These are phyloP conservation scores for Oryzias celebensis DNA, from an alignment of 2,113 vertebrate species.

Conservation along the genomic window DNA sequence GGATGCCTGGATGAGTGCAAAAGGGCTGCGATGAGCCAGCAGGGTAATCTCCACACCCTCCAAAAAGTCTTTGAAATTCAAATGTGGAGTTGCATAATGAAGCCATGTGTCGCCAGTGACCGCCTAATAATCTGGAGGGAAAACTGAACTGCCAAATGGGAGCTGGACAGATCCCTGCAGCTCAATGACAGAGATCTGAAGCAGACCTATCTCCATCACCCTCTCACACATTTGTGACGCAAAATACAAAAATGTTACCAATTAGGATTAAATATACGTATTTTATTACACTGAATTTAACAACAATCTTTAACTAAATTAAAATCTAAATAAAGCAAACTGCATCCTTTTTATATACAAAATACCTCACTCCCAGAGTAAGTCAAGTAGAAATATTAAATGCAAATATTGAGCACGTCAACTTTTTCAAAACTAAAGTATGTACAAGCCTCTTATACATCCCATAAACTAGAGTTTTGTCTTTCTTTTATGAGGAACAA, in stretches of 20 bases:
- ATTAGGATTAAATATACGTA: no score
- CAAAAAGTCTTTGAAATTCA: conserved; percentile 59
- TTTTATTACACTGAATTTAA: no score
- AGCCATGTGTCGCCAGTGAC: conserved; percentile 58
- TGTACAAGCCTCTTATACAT: no score
- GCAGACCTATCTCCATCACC: neutral
- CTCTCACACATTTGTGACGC: no score
- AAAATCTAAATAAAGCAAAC: no score
- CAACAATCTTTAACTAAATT: no score
- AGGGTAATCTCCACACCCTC: conserved; percentile 36
- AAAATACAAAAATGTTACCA: no score
- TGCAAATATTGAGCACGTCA: no score
- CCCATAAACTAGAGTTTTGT: neutral
- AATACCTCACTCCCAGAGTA: no score
- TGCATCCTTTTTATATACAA: no score
- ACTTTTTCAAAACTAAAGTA: no score
- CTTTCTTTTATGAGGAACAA: neutral
- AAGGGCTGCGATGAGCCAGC: conserved; percentile 26
- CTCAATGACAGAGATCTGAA: conserved; percentile 35
- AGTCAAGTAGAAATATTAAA: no score
- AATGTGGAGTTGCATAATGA: conserved; percentile 72
- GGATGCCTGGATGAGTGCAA: conserved; percentile 10
- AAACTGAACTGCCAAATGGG: conserved; percentile 29
- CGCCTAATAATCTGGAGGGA: conserved; percentile 56
- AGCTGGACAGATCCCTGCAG: conserved; percentile 52